Evolutionary conservation across 2,888 invertebrate genomes (phyloP), one percentile per base, ranked within the genome.

Genomic region (Apoda limacodes): DNA sequence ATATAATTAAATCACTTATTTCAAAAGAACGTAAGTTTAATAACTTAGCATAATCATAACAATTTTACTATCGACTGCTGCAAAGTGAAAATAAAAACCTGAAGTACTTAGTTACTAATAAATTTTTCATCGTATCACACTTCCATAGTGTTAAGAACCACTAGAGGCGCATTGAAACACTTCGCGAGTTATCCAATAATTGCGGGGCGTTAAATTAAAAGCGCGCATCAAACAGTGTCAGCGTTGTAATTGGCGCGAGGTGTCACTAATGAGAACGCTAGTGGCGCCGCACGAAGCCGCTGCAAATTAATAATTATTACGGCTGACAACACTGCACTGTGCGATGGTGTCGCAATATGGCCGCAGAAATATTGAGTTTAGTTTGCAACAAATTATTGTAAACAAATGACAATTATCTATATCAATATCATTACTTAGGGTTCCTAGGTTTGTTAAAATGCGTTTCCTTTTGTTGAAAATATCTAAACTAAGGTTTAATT

Each of bases 301-400:
- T 61, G 74, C 70, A 70, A 75, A 78, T 76, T 78, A 76, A 71
- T 78, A 76, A 78, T 80, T 78, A 78, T 76, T 60, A 60, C 74
- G 75, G 68, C 63, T 76, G 74, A 75, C 63, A 75, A 72, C 76
- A 75, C 71, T 56, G 64, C 58, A 59, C 17, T 6, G 54, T 52
- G 51, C 52, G 54, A 58, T 52, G 48, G 38, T 43, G 46, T 48
- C 50, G 59, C 71, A 75, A 74, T 62, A 80, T 75, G 70, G 74
- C 72, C 56, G 70, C 62, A 61, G 45, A 46, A n/a, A 55, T 48
- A 71, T 76, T 74, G 74, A n/a, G n/a, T n/a, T n/a, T n/a, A n/a
- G n/a, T n/a, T n/a, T n/a, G n/a, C n/a, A n/a, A n/a, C n/a, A n/a
- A n/a, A n/a, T n/a, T n/a, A n/a, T n/a, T n/a, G n/a, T n/a, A n/a